A percentile compares a stretch with the other conserved stretches of the same genome.
These are phyloP conservation scores for Clusia tigrina DNA, from an alignment of 2,888 invertebrate genomes.

Conservation along the genomic window DNA sequence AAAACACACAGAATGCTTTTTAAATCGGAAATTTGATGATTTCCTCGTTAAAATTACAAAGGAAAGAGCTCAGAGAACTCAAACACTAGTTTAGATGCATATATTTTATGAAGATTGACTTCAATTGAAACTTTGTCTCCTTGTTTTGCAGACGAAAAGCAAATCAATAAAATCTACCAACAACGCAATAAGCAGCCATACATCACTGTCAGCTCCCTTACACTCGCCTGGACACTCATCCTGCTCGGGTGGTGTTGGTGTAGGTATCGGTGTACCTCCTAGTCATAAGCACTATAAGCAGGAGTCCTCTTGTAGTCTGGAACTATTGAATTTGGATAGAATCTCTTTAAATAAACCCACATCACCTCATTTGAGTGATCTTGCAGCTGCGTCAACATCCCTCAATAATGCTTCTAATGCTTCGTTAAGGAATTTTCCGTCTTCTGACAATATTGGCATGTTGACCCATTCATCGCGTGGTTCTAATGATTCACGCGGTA, in stretches of 20 bases:
- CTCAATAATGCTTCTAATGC: slow-evolving; percentile 28
- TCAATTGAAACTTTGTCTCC: background rate
- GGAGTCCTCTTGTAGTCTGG: slow-evolving; percentile 48
- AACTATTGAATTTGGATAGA: slow-evolving; percentile 52
- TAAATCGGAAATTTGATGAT: too few species aligned
- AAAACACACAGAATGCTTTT: too few species aligned
- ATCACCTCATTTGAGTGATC: slow-evolving; percentile 49
- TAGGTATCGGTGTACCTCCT: slow-evolving; percentile 21
- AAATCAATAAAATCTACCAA: slow-evolving; percentile 33
- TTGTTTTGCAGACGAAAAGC: slow-evolving; percentile 27
- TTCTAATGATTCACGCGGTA: slow-evolving; percentile 53
- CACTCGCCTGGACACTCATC: slow-evolving; percentile 47
- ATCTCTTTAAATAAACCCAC: slow-evolving; percentile 49
- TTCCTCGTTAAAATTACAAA: too few species aligned
- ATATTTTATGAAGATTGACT: too few species aligned
- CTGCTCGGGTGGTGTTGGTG: slow-evolving; percentile 1
- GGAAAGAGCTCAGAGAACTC: too few species aligned
- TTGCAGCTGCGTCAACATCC: slow-evolving; percentile 31
- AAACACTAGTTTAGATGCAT: too few species aligned
- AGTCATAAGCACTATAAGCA: slow-evolving; percentile 43
- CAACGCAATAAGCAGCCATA: slow-evolving; percentile 18
- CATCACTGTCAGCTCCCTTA: slow-evolving; percentile 31
- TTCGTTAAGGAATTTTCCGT: slow-evolving; percentile 42
- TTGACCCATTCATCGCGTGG: slow-evolving; percentile 56
- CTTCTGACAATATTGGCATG: slow-evolving; percentile 56